These are phyloP conservation scores for Coenonympha arcania DNA, from an alignment of 2,888 invertebrate species.

Conservation along the genomic window DNA sequence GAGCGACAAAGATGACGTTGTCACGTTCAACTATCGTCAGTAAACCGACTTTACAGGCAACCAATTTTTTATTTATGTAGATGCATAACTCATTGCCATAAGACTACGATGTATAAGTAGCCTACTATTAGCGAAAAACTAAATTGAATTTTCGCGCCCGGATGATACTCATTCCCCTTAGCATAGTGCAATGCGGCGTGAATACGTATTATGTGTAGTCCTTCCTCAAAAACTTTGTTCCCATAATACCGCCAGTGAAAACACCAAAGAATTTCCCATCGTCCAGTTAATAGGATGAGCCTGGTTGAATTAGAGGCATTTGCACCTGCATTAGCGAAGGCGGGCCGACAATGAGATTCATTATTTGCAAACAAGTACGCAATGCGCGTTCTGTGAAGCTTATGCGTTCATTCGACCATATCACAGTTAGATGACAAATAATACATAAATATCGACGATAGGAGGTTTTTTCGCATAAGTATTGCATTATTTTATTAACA, in stretches of 20 bases:
- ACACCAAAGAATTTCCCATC: slow-evolving; percentile 25
- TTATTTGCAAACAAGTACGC: slow-evolving; percentile 63
- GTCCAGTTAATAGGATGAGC: slow-evolving; percentile 22
- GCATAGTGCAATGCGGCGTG: too few relatives aligned
- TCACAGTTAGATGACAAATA: slow-evolving; percentile 67
- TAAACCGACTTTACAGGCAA: too few relatives aligned
- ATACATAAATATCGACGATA: too few relatives aligned
- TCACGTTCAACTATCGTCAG: too few relatives aligned
- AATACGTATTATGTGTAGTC: neutral
- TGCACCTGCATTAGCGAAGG: slow-evolving; percentile 52
- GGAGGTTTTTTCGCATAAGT: slow-evolving; percentile 65
- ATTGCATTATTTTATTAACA: slow-evolving; percentile 43
- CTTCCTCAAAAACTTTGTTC: neutral
- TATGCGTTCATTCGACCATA: slow-evolving; percentile 62
- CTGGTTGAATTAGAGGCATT: slow-evolving; percentile 41
- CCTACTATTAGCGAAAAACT: too few relatives aligned
- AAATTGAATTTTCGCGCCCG: too few relatives aligned
- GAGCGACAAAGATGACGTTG: too few relatives aligned
- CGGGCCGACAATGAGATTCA: slow-evolving; percentile 63
- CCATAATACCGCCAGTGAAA: slow-evolving; percentile 16
- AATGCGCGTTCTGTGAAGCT: slow-evolving; percentile 62
- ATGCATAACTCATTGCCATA: too few relatives aligned
- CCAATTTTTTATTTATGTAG: too few relatives aligned
- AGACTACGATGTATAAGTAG: too few relatives aligned
- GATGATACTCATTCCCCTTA: too few relatives aligned